Conservation (phyloP, 2,113 vertebrate species). For the Tetrax tetrax region DNA sequence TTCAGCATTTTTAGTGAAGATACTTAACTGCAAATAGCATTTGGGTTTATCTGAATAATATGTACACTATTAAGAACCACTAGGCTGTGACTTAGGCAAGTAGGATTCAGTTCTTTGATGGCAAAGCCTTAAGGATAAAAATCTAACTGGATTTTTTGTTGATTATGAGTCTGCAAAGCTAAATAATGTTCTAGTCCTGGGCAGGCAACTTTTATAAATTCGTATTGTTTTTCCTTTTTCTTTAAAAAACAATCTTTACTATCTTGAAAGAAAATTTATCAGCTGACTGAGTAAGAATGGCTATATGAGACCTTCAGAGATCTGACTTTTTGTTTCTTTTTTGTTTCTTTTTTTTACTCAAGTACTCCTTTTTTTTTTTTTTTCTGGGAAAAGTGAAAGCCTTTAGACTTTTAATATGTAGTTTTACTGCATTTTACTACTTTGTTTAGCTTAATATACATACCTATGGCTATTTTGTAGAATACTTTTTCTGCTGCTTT, state of each 20-base stretch:
- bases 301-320: background rate
- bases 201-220: background rate
- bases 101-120: background rate
- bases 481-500: background rate
- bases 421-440: background rate
- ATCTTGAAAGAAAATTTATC: background rate
- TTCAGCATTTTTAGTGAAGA: background rate
- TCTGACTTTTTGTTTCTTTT: no score
- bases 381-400: background rate
- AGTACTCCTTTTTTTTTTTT: background rate
- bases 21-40: background rate
- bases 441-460: background rate
- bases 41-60: background rate
- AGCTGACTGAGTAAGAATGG: background rate
- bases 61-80: background rate
- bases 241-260: background rate
- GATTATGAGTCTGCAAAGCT: background rate
- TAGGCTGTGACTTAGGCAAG: background rate
- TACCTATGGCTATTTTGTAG: background rate
- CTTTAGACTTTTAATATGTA: background rate
- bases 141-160: background rate
- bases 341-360: background rate
- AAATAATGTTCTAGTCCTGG: background rate
- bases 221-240: background rate
- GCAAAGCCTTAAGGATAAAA: background rate